Evolutionary conservation across 1,140 invertebrate species (phyloP), one percentile per base, ranked within the genome.

Genomic region (Cotesia typhae): DNA sequence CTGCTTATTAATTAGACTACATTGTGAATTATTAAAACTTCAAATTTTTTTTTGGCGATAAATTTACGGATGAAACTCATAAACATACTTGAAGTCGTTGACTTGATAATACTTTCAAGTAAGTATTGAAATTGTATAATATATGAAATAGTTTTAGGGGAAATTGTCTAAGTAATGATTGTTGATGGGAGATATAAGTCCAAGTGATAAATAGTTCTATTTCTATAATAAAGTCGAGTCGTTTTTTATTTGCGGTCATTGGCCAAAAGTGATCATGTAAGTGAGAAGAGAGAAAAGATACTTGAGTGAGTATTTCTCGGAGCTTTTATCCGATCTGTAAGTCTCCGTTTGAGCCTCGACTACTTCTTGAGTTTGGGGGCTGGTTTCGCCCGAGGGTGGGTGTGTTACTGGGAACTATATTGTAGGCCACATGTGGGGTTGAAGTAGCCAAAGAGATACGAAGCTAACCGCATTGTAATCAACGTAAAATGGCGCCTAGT

Each of bases 401-500:
- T 10, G 47, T 51, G 69, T 35, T 61, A 51, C 61, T 67, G 72
- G 66, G 14, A 60, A 63, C 57, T 38, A 47, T 38, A 38, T 14
- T 10, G 57, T 51, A 57, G 70, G 67, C 72, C 41, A 20, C 6
- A 69, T 35, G 47, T 63, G 64, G 53, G 70, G 70, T 66, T 41
- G 68, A 73, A 60, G 66, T 72, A 78, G 78, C 76, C 67, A 81
- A 77, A 80, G 79, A 84, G 80, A 47, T 47, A 47, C 41, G 41
- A 47, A 47, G 10, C 79, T 82, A 84, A 85, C 82, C 84, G 77
- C 82, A 84, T 80, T 77, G 80, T 84, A 85, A 84, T 85, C 83
- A 84, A 85, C 79, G 79, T 82, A 83, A 85, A 85, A 84, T 84
- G 83, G 82, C 83, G 83, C 73, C 83, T 76, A 74, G 71, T 81